Percentiles rank a stretch among this genome's conserved stretches.
These are phyloP conservation scores for Cassiopea xamachana DNA, from an alignment of 30 jellyfish, hydroid and myxozoan species.

Conservation along the genomic window DNA sequence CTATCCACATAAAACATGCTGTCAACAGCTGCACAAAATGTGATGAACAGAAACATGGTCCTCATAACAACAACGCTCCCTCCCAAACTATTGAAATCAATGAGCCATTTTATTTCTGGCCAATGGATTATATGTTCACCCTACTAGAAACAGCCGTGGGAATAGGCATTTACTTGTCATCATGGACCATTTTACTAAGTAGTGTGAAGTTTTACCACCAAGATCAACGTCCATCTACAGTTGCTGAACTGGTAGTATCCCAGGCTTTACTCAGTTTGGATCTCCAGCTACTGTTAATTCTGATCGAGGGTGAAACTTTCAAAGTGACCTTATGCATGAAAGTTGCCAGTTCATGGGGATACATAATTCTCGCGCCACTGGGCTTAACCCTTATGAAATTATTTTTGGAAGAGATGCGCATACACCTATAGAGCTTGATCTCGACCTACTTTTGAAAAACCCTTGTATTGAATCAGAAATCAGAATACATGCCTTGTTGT, in stretches of 20 bases:
- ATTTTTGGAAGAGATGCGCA: slow-evolving; percentile 59
- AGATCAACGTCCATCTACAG: slow-evolving; percentile 57
- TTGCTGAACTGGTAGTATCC: slow-evolving; percentile 44
- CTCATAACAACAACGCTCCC: slow-evolving; percentile 43
- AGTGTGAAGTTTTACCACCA: slow-evolving; percentile 44
- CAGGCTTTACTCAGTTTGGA: slow-evolving; percentile 49
- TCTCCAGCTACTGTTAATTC: slow-evolving; percentile 49
- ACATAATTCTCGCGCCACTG: slow-evolving; percentile 49
- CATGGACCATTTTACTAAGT: slow-evolving; percentile 68
- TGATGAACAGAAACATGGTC: slow-evolving; percentile 9
- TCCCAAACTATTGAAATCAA: slow-evolving; percentile 41
- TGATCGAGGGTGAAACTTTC: slow-evolving; percentile 61
- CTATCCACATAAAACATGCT: slow-evolving; percentile 3
- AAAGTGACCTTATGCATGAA: slow-evolving; percentile 46
- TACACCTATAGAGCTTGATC: slow-evolving; percentile 54
- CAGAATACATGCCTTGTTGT: slow-evolving; percentile 10
- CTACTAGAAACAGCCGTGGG: slow-evolving; percentile 68
- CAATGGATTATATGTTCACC: slow-evolving; percentile 71
- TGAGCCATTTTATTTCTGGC: slow-evolving; percentile 61
- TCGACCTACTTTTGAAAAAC: slow-evolving; percentile 38
- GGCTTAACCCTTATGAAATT: slow-evolving; percentile 55
- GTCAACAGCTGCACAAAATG: slow-evolving; percentile 44
- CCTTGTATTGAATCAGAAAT: slow-evolving; percentile 52
- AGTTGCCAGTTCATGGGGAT: slow-evolving; percentile 31
- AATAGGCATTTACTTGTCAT: slow-evolving; percentile 68